Evolutionary conservation across 37 sponge, comb jelly and placozoan genomes (phyloP).

Genomic region (Ianthella basta): DNA sequence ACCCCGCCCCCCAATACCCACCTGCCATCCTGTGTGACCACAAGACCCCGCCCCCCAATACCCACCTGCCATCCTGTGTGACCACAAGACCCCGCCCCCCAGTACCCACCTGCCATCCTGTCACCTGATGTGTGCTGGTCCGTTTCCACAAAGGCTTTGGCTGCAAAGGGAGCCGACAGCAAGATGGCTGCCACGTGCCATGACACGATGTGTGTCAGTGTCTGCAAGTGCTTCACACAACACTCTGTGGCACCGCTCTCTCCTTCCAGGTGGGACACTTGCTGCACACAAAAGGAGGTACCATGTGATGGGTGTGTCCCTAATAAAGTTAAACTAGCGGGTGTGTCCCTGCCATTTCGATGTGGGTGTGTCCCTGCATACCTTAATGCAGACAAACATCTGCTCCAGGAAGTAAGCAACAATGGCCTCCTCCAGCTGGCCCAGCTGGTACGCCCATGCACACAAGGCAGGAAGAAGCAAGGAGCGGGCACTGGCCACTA

Average conservation of each 20-base stretch:
- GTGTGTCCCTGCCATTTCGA: not conserved
- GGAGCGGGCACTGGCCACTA: slow-evolving; percentile 56
- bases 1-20: too few relatives aligned
- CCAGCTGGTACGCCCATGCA: slow-evolving; percentile 86
- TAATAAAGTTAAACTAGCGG: not conserved
- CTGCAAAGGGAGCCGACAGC: slow-evolving; percentile 34
- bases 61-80: not conserved
- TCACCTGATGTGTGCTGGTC: not conserved
- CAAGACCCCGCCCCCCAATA: not conserved
- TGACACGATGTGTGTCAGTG: slow-evolving; percentile 73
- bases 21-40: not conserved
- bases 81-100: slow-evolving; percentile 14
- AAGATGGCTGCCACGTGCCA: slow-evolving; percentile 70
- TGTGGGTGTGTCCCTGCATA: slow-evolving; percentile 24
- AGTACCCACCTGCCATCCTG: not conserved
- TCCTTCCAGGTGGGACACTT: slow-evolving; percentile 66
- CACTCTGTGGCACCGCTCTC: slow-evolving; percentile 72
- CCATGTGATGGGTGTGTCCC: too few relatives aligned
- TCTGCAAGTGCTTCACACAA: slow-evolving; percentile 68
- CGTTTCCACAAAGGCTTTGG: not conserved
- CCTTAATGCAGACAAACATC: slow-evolving; percentile 70
- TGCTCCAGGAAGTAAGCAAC: slow-evolving; percentile 70
- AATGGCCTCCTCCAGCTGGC: slow-evolving; percentile 65
- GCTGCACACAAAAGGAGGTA: slow-evolving; percentile 33
- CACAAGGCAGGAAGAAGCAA: slow-evolving; percentile 80